phyloP scores from a whole-genome alignment of 2,888 invertebrate species.

The Cephus runcator region DNA sequence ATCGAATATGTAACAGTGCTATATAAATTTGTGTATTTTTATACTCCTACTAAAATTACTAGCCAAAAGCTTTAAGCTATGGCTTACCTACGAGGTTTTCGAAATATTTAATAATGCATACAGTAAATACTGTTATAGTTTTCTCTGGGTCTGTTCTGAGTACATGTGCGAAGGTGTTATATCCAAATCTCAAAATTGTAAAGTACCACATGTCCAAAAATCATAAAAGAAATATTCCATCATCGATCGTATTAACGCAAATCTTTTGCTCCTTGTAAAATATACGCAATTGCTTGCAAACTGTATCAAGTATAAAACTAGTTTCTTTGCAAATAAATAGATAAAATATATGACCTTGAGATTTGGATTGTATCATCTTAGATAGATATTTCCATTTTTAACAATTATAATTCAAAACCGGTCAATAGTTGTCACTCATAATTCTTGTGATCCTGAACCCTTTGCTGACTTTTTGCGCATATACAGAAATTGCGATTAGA shows the following conservation, averaged over 20 bases:
- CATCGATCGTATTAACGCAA: not conserved
- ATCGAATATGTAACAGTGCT: not conserved
- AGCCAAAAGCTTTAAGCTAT: not conserved
- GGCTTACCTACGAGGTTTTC: not conserved
- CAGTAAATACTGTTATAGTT: not conserved
- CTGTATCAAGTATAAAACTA: not conserved
- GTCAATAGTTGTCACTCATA: not conserved
- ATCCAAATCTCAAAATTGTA: not conserved
- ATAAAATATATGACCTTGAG: not conserved
- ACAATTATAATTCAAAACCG: not conserved
- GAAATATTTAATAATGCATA: not conserved
- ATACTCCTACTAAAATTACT: not conserved
- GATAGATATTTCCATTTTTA: not conserved
- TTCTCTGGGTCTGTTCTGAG: not conserved
- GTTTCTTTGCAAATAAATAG: not conserved
- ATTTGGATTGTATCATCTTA: not conserved
- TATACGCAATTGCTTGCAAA: not conserved
- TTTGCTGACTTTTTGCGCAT: not conserved
- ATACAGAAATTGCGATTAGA: not conserved
- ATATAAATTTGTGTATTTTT: not conserved
- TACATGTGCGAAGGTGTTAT: not conserved
- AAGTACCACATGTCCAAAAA: not conserved
- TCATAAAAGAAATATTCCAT: not conserved
- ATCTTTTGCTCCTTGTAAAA: not conserved
- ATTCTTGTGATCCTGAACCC: not conserved